Evolutionary conservation across 2,797 vertebrate species (phyloP).

Genomic region (Oryzias dopingdopingensis): DNA sequence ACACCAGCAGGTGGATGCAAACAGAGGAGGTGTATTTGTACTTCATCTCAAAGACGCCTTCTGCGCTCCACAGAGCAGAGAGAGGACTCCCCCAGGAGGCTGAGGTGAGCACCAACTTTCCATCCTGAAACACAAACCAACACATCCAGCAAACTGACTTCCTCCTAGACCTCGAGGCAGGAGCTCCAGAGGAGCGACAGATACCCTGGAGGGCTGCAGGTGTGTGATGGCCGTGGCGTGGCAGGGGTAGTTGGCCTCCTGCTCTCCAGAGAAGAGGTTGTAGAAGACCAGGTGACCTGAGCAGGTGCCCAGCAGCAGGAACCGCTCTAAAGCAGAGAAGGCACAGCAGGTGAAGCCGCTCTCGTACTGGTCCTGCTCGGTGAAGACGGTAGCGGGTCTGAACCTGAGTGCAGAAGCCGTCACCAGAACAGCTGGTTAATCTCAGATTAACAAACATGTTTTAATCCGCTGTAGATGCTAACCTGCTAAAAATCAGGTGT

Average conservation of each 20-base stretch:
- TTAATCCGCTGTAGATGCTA: not conserved
- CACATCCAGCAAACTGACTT: too few relatives aligned
- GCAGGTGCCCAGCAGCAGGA: conserved; percentile 93
- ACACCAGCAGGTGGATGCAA: too few relatives aligned
- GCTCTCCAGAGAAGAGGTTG: conserved; percentile 90
- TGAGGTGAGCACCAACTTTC: conserved; percentile 90
- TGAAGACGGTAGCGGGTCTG: conserved; percentile 91
- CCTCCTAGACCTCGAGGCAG: too few relatives aligned
- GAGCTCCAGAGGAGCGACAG: too few relatives aligned
- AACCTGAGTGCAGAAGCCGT: conserved; percentile 72
- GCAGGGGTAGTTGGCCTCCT: conserved; percentile 92
- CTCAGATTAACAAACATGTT: not conserved
- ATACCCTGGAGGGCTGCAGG: conserved; percentile 90
- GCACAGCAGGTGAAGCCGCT: conserved; percentile 95
- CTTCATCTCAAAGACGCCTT: conserved; percentile 93
- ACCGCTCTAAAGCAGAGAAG: conserved; percentile 90
- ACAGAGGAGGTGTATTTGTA: conserved; percentile 57
- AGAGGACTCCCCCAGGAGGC: conserved; percentile 92
- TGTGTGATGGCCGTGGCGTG: conserved; percentile 93
- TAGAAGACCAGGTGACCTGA: conserved; percentile 92
- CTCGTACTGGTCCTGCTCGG: conserved; percentile 90
- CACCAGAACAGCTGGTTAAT: too few relatives aligned
- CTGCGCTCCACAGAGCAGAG: conserved; percentile 94
- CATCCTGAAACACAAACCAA: conserved; percentile 77
- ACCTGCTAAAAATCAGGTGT: conserved; percentile 97